Conservation (phyloP, 2,113 vertebrate species). For the Seriola quinqueradiata region DNA sequence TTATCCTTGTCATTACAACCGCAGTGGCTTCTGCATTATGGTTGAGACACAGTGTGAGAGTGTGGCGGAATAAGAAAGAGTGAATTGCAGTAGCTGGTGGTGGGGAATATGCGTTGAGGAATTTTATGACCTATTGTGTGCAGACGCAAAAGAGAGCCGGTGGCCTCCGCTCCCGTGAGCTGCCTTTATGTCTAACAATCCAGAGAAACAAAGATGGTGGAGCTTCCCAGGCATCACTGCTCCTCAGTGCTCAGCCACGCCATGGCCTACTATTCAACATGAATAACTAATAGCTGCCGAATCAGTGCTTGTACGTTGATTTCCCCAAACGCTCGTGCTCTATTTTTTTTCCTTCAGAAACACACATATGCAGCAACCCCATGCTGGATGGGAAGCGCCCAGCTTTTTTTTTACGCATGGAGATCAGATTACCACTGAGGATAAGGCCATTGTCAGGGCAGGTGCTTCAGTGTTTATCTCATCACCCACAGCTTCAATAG, state of each 20-base stretch:
- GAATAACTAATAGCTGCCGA: constrained; percentile 68
- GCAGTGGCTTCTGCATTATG: constrained; percentile 44
- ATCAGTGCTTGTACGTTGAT: constrained; percentile 70
- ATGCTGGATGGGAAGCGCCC: constrained; percentile 7
- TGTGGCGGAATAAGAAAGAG: constrained; percentile 50
- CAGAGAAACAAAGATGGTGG: constrained; percentile 72
- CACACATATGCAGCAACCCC: background rate
- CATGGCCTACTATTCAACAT: constrained; percentile 35
- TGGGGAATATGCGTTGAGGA: constrained; percentile 54
- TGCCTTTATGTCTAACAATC: constrained; percentile 60
- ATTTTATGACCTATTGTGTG: constrained; percentile 77
- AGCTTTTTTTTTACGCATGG: constrained; percentile 44
- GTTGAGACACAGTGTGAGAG: constrained; percentile 43
- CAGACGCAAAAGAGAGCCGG: constrained; percentile 47
- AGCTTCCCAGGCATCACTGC: constrained; percentile 46
- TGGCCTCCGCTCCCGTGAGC: constrained; percentile 65
- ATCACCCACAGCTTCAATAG: constrained; percentile 28
- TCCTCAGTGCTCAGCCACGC: constrained; percentile 37
- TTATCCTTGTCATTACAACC: constrained; percentile 68
- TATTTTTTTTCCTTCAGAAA: constrained; percentile 65
- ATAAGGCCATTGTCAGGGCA: constrained; percentile 58
- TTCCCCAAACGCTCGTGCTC: constrained; percentile 66
- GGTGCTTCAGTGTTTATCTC: constrained; percentile 57
- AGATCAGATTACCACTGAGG: constrained; percentile 66
- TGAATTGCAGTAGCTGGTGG: constrained; percentile 57